A percentile compares a stretch with the other conserved stretches of the same genome.
phyloP scores from a whole-genome alignment of 1,140 invertebrate species.

The Venustaconcha ellipsiformis region DNA sequence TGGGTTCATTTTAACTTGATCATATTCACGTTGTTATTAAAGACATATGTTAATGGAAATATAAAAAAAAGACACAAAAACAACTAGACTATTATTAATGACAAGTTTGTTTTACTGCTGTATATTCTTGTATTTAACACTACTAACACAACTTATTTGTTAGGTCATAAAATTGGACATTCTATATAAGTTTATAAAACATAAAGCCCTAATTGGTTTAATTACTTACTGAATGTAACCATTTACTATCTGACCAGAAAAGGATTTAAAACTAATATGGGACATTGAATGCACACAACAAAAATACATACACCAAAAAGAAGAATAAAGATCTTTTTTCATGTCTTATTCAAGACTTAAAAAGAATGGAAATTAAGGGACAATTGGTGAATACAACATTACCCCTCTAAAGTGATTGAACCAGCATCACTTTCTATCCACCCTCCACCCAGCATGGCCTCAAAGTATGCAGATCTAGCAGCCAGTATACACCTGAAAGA shows the following conservation, averaged over 20 bases:
- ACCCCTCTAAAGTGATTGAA: constrained; percentile 86
- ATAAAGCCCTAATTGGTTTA: too few species aligned
- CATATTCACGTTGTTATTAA: too few species aligned
- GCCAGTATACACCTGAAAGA: constrained; percentile 79
- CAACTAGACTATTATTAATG: too few species aligned
- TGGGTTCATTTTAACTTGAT: too few species aligned
- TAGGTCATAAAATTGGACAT: too few species aligned
- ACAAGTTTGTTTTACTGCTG: too few species aligned
- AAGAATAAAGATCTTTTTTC: background rate
- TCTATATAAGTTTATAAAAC: too few species aligned
- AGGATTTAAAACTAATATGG: background rate
- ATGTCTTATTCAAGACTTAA: background rate
- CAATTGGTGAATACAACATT: constrained; percentile 57
- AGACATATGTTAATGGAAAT: too few species aligned
- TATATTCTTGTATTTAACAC: too few species aligned
- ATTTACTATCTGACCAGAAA: background rate
- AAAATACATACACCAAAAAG: background rate
- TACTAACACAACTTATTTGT: too few species aligned
- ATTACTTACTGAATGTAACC: too few species aligned
- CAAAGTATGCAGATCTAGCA: constrained; percentile 91
- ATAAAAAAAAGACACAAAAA: too few species aligned
- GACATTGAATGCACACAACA: background rate
- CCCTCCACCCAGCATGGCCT: constrained; percentile 86
- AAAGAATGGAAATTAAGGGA: background rate
- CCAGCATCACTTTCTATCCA: constrained; percentile 85